Evolutionary conservation across 2,797 vertebrate genomes (phyloP), one percentile per base, ranked within the genome.

Genomic region (Enteromius fasciolatus): DNA sequence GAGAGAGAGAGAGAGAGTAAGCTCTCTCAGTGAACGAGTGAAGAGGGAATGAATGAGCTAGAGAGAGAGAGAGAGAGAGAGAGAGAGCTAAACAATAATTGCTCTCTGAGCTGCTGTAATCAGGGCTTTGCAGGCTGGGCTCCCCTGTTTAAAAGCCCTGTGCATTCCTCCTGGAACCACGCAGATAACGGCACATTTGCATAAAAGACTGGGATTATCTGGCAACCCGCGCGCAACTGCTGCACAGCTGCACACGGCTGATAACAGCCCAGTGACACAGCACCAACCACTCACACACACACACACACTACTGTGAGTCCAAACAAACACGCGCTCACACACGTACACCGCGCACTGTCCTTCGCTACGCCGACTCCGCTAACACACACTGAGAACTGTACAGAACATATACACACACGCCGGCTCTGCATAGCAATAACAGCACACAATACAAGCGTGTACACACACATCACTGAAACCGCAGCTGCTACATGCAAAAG

Each of bases 171-270:
- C 83, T 86, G 89, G 87, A 87, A 90, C 90, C n/a, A 0, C 36
- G 15, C 86, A 44, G 83, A 91, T 90, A 92, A 92, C 87, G 83
- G 20, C 25, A 52, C 77, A 90, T 93, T 89, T 93, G 91, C 90
- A 90, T 92, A 89, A 83, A 87, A 91, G 91, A 88, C 90, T 78
- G 73, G 91, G 92, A 92, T 93, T 93, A 94, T 91, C 92, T 93
- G 93, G 91, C 91, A 90, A 91, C 89, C 85, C 76, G 83, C 23
- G 82, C 90, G 89, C 90, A 88, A 86, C 90, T 85, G 90, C 83
- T 87, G 84, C 73, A 76, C 90, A 89, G 91, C 90, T 90, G 89
- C 84, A 89, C 23, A 59, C 85, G 88, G 90, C 90, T 87, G 91
- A 93, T 92, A 92, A 92, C 87, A 88, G 90, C 86, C 81, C 87